Conservation (phyloP, 2,113 vertebrate genomes). For the Kryptolebias marmoratus region DNA sequence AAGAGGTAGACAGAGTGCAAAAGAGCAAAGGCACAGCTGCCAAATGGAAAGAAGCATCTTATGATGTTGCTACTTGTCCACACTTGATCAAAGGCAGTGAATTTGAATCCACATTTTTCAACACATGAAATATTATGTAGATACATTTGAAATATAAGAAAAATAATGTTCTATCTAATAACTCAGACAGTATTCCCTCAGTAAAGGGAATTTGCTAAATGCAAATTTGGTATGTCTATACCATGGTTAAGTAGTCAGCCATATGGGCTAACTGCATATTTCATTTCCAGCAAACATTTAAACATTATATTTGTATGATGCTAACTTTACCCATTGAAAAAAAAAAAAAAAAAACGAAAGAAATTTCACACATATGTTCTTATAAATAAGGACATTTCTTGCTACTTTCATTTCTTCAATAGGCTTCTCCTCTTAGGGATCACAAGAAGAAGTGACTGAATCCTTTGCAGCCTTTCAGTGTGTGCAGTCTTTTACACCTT, state of each 20-base stretch:
- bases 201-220: neutral
- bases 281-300: too few species aligned
- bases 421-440: too few species aligned
- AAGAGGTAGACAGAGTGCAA: conserved; percentile 23
- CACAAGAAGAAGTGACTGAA: too few species aligned
- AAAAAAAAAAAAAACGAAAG: too few species aligned
- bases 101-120: conserved; percentile 10
- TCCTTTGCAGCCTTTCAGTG: too few species aligned
- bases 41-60: conserved; percentile 54
- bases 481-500: too few species aligned
- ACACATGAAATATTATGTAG: too few species aligned
- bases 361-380: too few species aligned
- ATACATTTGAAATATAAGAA: neutral
- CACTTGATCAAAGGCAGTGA: conserved; percentile 28
- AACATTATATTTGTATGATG: too few species aligned
- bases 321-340: too few species aligned
- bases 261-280: neutral
- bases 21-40: conserved; percentile 26
- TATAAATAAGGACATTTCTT: too few species aligned
- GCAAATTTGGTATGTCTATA: neutral
- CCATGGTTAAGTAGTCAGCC: neutral
- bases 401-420: too few species aligned
- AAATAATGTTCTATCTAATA: neutral
- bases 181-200: neutral
- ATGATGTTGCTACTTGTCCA: conserved; percentile 31